These are phyloP conservation scores for Picus viridis DNA, from an alignment of 2,797 vertebrate genomes.

Conservation along the genomic window DNA sequence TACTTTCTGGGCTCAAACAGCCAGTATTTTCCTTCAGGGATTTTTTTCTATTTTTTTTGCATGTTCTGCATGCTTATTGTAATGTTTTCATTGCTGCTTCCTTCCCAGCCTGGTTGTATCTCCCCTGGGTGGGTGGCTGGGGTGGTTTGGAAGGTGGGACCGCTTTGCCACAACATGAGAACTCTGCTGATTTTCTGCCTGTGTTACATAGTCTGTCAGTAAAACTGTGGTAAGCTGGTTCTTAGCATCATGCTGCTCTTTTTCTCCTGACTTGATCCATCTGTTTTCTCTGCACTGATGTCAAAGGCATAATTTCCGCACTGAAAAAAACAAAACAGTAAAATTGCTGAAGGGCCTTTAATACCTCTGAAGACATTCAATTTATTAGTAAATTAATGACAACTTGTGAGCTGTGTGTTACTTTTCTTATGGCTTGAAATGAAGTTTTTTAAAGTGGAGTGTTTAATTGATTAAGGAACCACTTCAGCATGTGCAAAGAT, in stretches of 20 bases:
- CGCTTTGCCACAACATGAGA: neutral
- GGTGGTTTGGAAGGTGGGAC: neutral
- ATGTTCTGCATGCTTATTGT: neutral
- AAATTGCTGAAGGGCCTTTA: conserved; percentile 44
- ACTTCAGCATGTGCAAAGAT: conserved; percentile 14
- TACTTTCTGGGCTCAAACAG: neutral
- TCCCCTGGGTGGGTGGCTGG: neutral
- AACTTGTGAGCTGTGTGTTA: neutral
- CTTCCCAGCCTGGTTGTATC: neutral
- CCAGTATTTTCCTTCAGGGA: neutral
- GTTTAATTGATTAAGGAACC: conserved; percentile 41
- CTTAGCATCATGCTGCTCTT: neutral
- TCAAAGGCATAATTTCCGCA: conserved; percentile 20
- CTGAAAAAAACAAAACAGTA: neutral
- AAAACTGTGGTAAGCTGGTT: conserved; percentile 23
- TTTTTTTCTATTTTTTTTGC: neutral
- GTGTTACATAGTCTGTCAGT: conserved; percentile 8
- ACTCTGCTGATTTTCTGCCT: neutral
- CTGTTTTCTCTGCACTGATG: conserved; percentile 40
- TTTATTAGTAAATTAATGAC: conserved; percentile 29
- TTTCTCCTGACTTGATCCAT: conserved; percentile 29
- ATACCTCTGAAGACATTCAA: conserved; percentile 4
- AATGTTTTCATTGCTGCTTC: neutral
- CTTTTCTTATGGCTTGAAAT: conserved; percentile 32
- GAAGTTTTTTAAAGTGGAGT: conserved; percentile 14